Evolutionary conservation across 2,797 vertebrate species (phyloP), one percentile per base, ranked within the genome.

Genomic region (Mus minutoides): DNA sequence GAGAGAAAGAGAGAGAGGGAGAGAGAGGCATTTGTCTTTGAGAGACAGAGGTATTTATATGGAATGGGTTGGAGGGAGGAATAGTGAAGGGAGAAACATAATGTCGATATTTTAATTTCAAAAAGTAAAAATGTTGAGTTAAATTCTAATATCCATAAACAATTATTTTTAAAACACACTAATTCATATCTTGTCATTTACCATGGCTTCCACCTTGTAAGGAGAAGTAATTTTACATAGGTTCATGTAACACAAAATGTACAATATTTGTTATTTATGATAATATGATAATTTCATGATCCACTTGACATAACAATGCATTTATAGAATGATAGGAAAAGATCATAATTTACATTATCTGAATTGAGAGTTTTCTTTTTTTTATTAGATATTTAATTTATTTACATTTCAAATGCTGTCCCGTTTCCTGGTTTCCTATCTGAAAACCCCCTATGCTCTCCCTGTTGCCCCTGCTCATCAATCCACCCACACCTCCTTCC

Each of bases 301-400:
- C 31, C n/a, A 19, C 71, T 3, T 22, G 19, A 43, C 2, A 64
- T 46, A 86, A 56, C 34, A 37, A 67, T 69, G 34, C 24, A 89
- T 43, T 52, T 21, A 75, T 58, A 62, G 16, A 91, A 92, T 85
- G 46, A 82, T 54, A 88, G 3, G 24, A 71, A 92, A 62, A 54
- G 58, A 40, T 62, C 64, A 92, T 7, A 79, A 29, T 73, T 94
- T 94, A 88, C 76, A 82, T 77, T 62, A 82, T 29, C 2, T 67
- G 6, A 90, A 60, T 69, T 82, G 89, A 92, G 14, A 16, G 29
- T 78, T 91, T 93, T 90, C 21, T 34, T 86, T n/a, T 91, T 90
- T 67, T 58, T 54, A 54, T 54, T 49, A 49, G 46, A 49, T 49
- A 49, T 49, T 49, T 49, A 49, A 49, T 49, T 49, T 49, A 49